Percentiles rank a stretch among this genome's conserved stretches.
These are phyloP conservation scores for Peromyscus attwateri DNA, from an alignment of 2,797 vertebrate species.

Conservation along the genomic window DNA sequence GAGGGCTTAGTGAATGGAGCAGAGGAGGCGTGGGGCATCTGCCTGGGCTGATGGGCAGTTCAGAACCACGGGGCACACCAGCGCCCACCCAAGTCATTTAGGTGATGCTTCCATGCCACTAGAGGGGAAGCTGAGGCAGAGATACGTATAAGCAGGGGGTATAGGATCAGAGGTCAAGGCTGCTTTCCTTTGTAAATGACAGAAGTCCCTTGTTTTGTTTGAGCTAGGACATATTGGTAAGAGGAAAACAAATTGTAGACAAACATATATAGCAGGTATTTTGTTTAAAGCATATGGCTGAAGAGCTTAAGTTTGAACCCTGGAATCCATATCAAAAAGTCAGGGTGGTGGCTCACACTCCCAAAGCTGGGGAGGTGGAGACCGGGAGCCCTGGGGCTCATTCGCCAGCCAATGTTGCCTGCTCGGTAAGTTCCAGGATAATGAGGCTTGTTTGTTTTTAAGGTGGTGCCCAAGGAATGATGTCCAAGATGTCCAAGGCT, in stretches of 20 bases:
- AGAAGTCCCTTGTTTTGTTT: not conserved
- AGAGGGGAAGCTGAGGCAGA: not conserved
- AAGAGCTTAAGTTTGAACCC: not conserved
- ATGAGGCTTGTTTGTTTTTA: not conserved
- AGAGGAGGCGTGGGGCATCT: accelerated
- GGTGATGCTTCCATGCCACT: not conserved
- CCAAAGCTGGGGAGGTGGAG: not conserved
- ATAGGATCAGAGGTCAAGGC: not conserved
- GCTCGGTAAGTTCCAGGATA: too few relatives aligned
- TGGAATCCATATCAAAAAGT: not conserved
- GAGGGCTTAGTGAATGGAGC: not conserved
- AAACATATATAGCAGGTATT: not conserved
- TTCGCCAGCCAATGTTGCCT: not conserved
- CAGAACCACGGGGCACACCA: not conserved
- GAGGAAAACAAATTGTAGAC: not conserved
- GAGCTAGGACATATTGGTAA: not conserved
- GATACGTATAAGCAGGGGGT: not conserved
- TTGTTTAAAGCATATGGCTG: not conserved
- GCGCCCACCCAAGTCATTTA: too few relatives aligned
- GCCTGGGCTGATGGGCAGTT: not conserved
- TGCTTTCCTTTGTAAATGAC: not conserved
- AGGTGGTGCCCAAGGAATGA: not conserved
- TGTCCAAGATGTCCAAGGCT: not conserved
- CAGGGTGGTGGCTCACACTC: not conserved
- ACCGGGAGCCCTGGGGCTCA: not conserved